These are phyloP conservation scores for Hydrolagus affinis DNA, from an alignment of 2,113 vertebrate species.

Conservation along the genomic window DNA sequence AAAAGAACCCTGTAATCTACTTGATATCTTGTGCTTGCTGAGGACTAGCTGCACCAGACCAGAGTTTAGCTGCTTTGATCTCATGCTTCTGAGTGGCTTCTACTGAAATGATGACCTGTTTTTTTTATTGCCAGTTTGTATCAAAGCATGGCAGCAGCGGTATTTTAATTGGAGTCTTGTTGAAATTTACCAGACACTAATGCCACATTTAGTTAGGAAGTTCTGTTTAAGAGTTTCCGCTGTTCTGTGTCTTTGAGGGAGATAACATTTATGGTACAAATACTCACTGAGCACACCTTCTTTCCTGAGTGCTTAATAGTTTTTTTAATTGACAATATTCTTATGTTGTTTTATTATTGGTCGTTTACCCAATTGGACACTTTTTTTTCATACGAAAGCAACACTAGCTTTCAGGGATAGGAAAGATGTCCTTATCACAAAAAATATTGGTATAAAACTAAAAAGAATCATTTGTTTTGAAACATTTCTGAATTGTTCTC, in stretches of 20 bases:
- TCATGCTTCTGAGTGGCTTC: neutral
- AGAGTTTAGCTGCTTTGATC: neutral
- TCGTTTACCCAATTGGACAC: neutral
- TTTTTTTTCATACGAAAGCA: too few relatives aligned
- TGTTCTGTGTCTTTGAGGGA: slow-evolving; percentile 4
- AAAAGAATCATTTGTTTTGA: too few relatives aligned
- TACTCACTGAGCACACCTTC: too few relatives aligned
- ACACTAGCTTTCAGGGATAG: too few relatives aligned
- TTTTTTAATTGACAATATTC: neutral
- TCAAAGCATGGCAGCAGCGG: neutral
- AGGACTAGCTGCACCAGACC: neutral
- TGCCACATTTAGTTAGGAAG: neutral
- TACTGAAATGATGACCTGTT: neutral
- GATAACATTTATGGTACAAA: slow-evolving; percentile 10
- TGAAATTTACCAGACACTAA: neutral
- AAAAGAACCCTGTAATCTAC: neutral
- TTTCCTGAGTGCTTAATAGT: neutral
- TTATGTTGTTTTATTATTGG: neutral
- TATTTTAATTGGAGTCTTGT: slow-evolving; percentile 6
- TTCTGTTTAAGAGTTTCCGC: neutral
- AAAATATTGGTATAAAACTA: too few relatives aligned
- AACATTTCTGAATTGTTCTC: too few relatives aligned
- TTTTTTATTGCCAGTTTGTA: neutral
- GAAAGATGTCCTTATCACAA: too few relatives aligned
- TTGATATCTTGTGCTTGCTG: neutral